A percentile compares a stretch with the other conserved stretches of the same genome.
Conservation (phyloP, 2,888 invertebrate genomes). For the Argynnis bischoffii region DNA sequence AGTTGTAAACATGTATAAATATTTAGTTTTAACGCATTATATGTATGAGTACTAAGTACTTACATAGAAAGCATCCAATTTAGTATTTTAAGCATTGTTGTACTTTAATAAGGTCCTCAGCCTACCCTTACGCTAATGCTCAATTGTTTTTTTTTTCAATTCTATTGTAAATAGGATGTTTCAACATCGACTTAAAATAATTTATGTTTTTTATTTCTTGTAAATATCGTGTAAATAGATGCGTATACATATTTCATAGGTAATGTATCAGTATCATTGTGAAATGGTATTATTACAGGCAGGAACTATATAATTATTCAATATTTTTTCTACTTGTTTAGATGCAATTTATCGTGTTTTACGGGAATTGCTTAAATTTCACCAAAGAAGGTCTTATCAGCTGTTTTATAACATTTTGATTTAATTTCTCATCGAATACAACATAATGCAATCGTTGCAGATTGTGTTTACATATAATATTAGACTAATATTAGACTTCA, state of each 20-base stretch:
- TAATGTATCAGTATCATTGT: conserved; percentile 33
- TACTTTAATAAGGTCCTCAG: conserved; percentile 64
- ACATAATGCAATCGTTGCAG: background rate
- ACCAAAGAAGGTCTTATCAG: conserved; percentile 64
- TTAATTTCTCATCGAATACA: conserved; percentile 24
- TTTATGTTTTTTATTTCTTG: conserved; percentile 38
- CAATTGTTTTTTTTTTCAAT: conserved; percentile 65
- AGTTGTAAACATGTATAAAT: conserved; percentile 73
- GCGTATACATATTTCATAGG: conserved; percentile 27
- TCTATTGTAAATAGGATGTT: conserved; percentile 71
- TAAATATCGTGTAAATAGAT: conserved; percentile 43
- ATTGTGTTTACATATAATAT: conserved; percentile 7
- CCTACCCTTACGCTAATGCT: conserved; percentile 76
- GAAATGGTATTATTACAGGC: conserved; percentile 37
- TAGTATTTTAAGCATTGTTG: conserved; percentile 62
- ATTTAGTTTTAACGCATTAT: conserved; percentile 58
- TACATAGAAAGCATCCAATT: conserved; percentile 56
- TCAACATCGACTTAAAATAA: conserved; percentile 63
- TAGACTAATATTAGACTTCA: background rate
- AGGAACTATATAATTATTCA: conserved; percentile 37
- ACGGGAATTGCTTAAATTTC: conserved; percentile 48
- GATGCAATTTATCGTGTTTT: conserved; percentile 37
- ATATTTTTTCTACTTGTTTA: conserved; percentile 36
- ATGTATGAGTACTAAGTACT: conserved; percentile 77
- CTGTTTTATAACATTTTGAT: conserved; percentile 37